Conservation (phyloP, 2,113 vertebrate species). For the Leucoraja erinaceus region DNA sequence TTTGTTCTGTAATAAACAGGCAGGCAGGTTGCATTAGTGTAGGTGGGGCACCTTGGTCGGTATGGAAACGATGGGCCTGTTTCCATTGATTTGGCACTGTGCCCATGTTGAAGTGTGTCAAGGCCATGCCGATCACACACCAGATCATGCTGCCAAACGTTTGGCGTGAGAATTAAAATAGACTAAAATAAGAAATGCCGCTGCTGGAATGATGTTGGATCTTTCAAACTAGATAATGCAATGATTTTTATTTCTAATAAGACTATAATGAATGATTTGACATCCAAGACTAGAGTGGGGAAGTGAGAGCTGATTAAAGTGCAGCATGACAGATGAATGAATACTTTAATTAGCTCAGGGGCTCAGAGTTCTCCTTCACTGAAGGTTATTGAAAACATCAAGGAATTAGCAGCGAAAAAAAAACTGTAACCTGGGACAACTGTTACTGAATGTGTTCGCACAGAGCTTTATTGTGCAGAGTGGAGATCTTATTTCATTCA, state of each 20-base stretch:
- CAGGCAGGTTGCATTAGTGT: too few species aligned
- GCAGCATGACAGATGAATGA: conserved; percentile 27
- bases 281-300: neutral
- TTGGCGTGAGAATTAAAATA: neutral
- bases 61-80: too few species aligned
- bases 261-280: conserved; percentile 28
- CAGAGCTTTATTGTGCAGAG: neutral
- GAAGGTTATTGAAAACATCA: conserved; percentile 34
- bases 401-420: neutral
- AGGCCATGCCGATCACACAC: neutral
- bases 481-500: neutral
- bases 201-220: neutral
- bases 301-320: conserved; percentile 33
- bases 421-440: neutral
- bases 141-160: neutral
- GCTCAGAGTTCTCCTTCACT: conserved; percentile 16
- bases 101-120: neutral
- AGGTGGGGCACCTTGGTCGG: too few species aligned
- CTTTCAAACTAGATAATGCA: neutral
- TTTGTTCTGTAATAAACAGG: too few species aligned
- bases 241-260: conserved; percentile 33
- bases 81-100: too few species aligned
- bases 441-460: neutral
- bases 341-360: conserved; percentile 38
- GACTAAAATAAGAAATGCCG: neutral